phyloP scores from a whole-genome alignment of 2,797 vertebrate species.

The Sparidentex hasta region DNA sequence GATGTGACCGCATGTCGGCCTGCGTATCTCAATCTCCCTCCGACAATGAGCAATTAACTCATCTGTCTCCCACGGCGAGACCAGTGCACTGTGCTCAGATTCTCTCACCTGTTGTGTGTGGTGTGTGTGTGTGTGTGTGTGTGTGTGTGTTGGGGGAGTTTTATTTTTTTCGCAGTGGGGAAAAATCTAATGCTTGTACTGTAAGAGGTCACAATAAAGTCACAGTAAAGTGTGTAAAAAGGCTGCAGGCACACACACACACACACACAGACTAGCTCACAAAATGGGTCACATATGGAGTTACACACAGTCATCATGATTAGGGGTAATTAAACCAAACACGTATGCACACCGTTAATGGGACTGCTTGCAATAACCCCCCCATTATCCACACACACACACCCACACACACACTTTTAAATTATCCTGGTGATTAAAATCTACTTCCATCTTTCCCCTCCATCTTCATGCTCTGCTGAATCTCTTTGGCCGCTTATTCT shows the following conservation, averaged over 20 bases:
- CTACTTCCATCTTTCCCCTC: not conserved
- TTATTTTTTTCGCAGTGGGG: not conserved
- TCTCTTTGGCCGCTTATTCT: not conserved
- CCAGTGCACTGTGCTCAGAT: not conserved
- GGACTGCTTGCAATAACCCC: conserved; percentile 9
- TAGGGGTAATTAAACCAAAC: conserved; percentile 50
- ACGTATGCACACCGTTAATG: conserved; percentile 34
- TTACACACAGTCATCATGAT: conserved; percentile 36
- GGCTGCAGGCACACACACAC: conserved; percentile 7
- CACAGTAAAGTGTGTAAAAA: conserved; percentile 9
- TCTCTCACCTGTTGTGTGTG: conserved; percentile 11
- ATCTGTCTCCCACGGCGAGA: not conserved
- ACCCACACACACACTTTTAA: not conserved
- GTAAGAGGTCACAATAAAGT: conserved; percentile 39
- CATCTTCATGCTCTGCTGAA: not conserved
- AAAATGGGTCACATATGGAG: not conserved
- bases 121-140: conserved; percentile 21
- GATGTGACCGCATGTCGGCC: too few relatives aligned
- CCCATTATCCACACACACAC: not conserved
- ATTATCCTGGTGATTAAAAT: conserved; percentile 15
- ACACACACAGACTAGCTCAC: conserved; percentile 6
- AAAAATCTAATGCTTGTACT: not conserved
- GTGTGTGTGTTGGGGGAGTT: not conserved
- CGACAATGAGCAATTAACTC: conserved; percentile 18
- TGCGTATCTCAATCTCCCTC: conserved; percentile 1